These are phyloP conservation scores for Chaenodraco wilsoni DNA, from an alignment of 2,797 vertebrate genomes.

Conservation along the genomic window DNA sequence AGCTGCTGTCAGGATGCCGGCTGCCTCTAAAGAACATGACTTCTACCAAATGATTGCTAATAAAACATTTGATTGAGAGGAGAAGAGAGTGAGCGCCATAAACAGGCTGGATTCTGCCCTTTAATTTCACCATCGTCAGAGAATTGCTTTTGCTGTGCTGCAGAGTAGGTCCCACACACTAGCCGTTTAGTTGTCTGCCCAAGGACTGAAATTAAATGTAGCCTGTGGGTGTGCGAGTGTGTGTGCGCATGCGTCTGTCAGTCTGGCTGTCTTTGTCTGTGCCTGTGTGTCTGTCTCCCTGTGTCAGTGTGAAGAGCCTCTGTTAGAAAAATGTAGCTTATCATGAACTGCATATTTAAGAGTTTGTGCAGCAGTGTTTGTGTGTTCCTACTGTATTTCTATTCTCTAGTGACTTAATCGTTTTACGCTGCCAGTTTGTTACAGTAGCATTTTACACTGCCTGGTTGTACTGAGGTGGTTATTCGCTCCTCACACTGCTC, in stretches of 20 bases:
- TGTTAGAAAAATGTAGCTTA: slow-evolving; percentile 52
- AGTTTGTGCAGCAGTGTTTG: slow-evolving; percentile 42
- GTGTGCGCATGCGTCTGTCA: slow-evolving; percentile 28
- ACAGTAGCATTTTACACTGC: slow-evolving; percentile 49
- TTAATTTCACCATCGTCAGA: slow-evolving; percentile 85
- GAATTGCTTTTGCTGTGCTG: slow-evolving; percentile 85
- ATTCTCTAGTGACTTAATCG: slow-evolving; percentile 70
- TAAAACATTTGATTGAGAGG: slow-evolving; percentile 88
- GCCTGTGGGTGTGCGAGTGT: slow-evolving; percentile 42
- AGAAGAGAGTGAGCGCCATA: slow-evolving; percentile 81
- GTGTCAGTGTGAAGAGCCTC: slow-evolving; percentile 47
- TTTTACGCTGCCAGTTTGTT: slow-evolving; percentile 72
- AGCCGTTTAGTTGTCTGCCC: slow-evolving; percentile 83
- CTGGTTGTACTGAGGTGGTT: slow-evolving; percentile 42
- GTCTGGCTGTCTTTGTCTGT: slow-evolving; percentile 48
- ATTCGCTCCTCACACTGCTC: slow-evolving; percentile 49
- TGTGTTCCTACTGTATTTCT: slow-evolving; percentile 50
- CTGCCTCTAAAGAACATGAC: slow-evolving; percentile 72
- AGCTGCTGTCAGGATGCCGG: slow-evolving; percentile 64
- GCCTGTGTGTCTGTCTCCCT: slow-evolving; percentile 49
- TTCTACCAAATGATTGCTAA: slow-evolving; percentile 87
- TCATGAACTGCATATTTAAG: slow-evolving; percentile 60
- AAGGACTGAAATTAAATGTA: slow-evolving; percentile 87
- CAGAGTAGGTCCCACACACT: slow-evolving; percentile 79
- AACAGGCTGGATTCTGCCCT: slow-evolving; percentile 84